Conservation (phyloP, 2,797 vertebrate genomes). For the Mionectes olivaceus region DNA sequence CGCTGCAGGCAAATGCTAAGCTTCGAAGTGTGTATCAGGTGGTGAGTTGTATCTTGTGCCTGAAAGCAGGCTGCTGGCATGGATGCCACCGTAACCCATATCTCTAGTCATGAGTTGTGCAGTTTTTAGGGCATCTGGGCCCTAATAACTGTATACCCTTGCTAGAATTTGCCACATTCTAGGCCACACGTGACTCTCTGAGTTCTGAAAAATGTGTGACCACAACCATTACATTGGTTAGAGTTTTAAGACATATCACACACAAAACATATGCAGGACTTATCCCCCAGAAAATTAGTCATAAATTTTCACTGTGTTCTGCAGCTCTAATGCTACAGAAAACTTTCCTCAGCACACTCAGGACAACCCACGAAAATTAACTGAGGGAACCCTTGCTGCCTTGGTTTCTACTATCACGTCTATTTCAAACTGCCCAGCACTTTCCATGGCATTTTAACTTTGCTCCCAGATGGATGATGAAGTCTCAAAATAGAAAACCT, state of each 20-base stretch:
- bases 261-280: background rate
- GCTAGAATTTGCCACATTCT: background rate
- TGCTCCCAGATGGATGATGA: background rate
- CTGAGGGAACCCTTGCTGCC: background rate
- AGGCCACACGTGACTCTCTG: rapidly evolving
- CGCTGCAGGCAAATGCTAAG: background rate
- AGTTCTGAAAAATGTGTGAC: background rate
- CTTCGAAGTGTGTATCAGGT: background rate
- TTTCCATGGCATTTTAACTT: background rate
- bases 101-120: background rate
- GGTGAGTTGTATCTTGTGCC: background rate
- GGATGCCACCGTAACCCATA: background rate
- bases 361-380: background rate
- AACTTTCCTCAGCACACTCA: background rate
- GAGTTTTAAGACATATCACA: background rate
- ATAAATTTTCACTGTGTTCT: background rate
- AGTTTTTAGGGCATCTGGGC: background rate
- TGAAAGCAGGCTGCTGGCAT: background rate
- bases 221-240: background rate
- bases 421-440: background rate
- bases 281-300: background rate
- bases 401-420: background rate
- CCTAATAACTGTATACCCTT: background rate
- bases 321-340: background rate
- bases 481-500: background rate